phyloP scores from a whole-genome alignment of 1,140 invertebrate species.

The Mamestra configurata region DNA sequence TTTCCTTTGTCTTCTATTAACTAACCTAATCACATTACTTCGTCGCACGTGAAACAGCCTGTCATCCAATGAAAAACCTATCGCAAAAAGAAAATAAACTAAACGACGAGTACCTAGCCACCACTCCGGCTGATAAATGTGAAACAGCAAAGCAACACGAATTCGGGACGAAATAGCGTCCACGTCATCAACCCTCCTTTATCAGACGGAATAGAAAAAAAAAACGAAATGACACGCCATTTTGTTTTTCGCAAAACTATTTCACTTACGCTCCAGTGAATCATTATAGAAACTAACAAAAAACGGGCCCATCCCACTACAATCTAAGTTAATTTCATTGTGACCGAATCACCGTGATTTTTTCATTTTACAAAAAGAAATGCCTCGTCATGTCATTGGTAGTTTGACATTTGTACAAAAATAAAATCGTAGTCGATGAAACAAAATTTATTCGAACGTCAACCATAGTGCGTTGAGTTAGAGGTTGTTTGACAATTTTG shows the following conservation, averaged over 20 bases:
- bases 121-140: not conserved
- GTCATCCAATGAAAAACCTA: not conserved
- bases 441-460: not conserved
- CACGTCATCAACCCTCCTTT: slow-evolving; percentile 10
- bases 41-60: not conserved
- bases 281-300: slow-evolving; percentile 35
- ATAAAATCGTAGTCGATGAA: not conserved
- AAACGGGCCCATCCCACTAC: not conserved
- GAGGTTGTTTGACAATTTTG: not conserved
- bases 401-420: slow-evolving; percentile 4
- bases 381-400: slow-evolving; percentile 28
- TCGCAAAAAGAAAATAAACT: not conserved
- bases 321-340: slow-evolving; percentile 42
- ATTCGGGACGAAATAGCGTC: slow-evolving; percentile 30
- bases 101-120: not conserved
- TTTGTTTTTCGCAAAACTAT: slow-evolving; percentile 39
- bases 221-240: slow-evolving; percentile 14
- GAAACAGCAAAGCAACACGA: slow-evolving; percentile 15
- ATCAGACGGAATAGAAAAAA: slow-evolving; percentile 22
- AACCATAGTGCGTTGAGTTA: not conserved
- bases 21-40: not conserved
- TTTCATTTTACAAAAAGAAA: slow-evolving; percentile 34
- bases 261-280: slow-evolving; percentile 19
- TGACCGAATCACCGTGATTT: slow-evolving; percentile 36
- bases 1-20: not conserved